phyloP scores from a whole-genome alignment of 2,888 invertebrate genomes.

The Drosophila paramelanica region DNA sequence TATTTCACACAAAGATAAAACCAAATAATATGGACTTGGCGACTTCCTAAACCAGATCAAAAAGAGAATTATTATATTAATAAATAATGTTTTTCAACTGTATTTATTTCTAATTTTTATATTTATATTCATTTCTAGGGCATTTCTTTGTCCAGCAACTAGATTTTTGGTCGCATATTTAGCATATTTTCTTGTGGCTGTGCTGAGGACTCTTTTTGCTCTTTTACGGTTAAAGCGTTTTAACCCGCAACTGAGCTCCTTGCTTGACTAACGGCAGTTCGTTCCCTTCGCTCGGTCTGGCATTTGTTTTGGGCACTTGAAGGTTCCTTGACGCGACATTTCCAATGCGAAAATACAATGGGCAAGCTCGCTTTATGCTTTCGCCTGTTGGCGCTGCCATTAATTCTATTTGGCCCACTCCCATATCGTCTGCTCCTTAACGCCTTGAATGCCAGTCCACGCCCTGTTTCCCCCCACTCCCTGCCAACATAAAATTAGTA shows the following conservation, averaged over 20 bases:
- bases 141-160: constrained; percentile 2
- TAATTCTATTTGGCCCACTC: constrained; percentile 59
- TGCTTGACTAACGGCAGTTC: background rate
- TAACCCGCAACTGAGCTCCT: constrained; percentile 18
- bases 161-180: constrained; percentile 4
- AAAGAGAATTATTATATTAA: too few species aligned
- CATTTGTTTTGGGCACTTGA: constrained; percentile 50
- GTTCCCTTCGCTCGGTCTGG: constrained; percentile 5
- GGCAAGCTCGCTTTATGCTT: constrained; percentile 61
- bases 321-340: constrained; percentile 74
- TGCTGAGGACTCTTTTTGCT: constrained; percentile 68
- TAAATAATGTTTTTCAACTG: too few species aligned
- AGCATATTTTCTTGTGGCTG: constrained; percentile 50
- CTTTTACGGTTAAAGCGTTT: constrained; percentile 67
- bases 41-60: too few species aligned
- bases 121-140: constrained; percentile 17
- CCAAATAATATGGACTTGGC: too few species aligned
- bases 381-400: constrained; percentile 55
- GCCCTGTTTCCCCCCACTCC: background rate
- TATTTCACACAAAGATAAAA: too few species aligned
- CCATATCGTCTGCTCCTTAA: constrained; percentile 42
- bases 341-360: constrained; percentile 46
- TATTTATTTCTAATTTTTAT: too few species aligned
- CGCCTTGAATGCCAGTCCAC: constrained; percentile 20
- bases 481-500: constrained; percentile 46